Evolutionary conservation across 2,113 vertebrate genomes (phyloP).

Genomic region (Stomatorhinus ivindoensis): DNA sequence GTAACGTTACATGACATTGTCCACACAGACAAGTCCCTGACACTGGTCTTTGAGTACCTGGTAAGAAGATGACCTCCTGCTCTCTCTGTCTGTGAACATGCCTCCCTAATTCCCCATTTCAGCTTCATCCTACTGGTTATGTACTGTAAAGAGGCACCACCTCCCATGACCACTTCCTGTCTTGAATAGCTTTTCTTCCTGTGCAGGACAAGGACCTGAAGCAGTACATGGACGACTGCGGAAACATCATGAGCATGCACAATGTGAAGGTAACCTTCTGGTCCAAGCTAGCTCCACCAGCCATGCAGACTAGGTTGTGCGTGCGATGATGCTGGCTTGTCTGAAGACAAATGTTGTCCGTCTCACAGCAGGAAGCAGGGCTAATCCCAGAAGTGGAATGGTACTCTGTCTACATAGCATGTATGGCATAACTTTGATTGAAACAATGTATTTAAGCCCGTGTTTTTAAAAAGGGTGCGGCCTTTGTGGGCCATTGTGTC

Average conservation of each 20-base stretch:
- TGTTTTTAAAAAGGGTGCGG: not conserved
- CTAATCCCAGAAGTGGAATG: not conserved
- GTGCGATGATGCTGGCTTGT: not conserved
- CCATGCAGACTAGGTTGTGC: not conserved
- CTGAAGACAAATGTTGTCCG: not conserved
- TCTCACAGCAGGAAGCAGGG: not conserved
- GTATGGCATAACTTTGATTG: not conserved
- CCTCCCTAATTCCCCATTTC: not conserved
- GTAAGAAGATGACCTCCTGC: slow-evolving; percentile 54
- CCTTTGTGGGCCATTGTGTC: not conserved
- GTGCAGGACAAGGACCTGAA: slow-evolving; percentile 94
- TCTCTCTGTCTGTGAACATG: not conserved
- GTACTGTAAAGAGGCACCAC: not conserved
- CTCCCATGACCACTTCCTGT: slow-evolving; percentile 4
- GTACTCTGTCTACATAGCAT: not conserved
- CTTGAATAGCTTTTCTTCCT: slow-evolving; percentile 9
- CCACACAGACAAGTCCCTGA: slow-evolving; percentile 97
- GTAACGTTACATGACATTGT: slow-evolving; percentile 97
- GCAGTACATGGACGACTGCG: slow-evolving; percentile 99
- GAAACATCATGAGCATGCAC: slow-evolving; percentile 99
- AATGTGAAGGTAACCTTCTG: slow-evolving; percentile 81
- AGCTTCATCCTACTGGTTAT: not conserved
- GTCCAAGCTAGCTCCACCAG: not conserved
- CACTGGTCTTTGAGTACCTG: slow-evolving; percentile 95
- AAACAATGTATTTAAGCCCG: not conserved